A percentile compares a stretch with the other conserved stretches of the same genome.
Evolutionary conservation across 2,797 vertebrate species (phyloP).

Genomic region (Enteromius argenteus): DNA sequence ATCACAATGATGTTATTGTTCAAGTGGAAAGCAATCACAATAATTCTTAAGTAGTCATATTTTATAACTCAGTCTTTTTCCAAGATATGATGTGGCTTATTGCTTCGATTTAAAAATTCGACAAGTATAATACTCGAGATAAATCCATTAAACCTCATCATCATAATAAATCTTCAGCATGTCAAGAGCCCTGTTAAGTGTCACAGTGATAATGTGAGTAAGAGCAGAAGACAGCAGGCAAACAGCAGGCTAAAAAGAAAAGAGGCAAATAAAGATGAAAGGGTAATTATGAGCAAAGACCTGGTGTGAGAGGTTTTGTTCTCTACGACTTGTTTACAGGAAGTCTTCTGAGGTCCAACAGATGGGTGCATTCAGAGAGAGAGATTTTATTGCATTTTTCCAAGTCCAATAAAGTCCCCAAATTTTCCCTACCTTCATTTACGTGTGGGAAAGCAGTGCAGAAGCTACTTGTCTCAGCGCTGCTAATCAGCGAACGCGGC

Average conservation of each 20-base stretch:
- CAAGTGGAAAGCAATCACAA: not conserved
- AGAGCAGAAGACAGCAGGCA: conserved; percentile 46
- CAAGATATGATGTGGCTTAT: not conserved
- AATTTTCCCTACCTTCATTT: conserved; percentile 72
- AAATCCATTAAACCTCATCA: not conserved
- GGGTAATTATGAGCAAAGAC: conserved; percentile 62
- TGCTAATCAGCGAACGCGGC: not conserved
- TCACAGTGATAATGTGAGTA: conserved; percentile 34
- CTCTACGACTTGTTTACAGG: conserved; percentile 82
- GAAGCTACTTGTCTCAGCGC: conserved; percentile 45
- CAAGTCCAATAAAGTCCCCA: conserved; percentile 74
- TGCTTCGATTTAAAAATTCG: conserved; percentile 1
- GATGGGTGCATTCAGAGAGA: conserved; percentile 80
- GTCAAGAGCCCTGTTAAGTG: conserved; percentile 20
- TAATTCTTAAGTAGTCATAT: not conserved
- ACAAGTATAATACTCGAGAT: not conserved
- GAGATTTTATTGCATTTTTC: conserved; percentile 83
- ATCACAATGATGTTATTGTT: conserved; percentile 1
- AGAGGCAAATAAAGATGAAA: conserved; percentile 73
- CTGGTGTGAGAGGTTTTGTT: conserved; percentile 78
- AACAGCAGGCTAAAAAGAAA: conserved; percentile 50
- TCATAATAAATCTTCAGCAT: conserved; percentile 5
- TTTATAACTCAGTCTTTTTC: not conserved
- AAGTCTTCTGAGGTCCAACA: conserved; percentile 80
- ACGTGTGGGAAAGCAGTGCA: conserved; percentile 77